Base-by-base conservation (phyloP, 2,888 invertebrate species). In the Pammene aurita region DNA sequence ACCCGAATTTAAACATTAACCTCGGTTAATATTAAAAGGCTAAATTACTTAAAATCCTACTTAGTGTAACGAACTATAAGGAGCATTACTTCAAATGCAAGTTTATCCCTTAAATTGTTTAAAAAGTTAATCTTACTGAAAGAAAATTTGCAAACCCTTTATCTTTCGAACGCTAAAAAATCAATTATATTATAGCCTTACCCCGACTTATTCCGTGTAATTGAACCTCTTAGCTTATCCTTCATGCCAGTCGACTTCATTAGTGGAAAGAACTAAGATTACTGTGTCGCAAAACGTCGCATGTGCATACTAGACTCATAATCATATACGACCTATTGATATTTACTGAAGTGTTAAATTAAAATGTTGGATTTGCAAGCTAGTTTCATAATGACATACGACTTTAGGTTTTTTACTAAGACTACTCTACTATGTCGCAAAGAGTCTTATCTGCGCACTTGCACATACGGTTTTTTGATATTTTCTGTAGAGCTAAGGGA, bases 191-290 rank as follows among this genome's bases (percentile, higher is more conserved):
- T 56, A 52, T 62, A 35, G 13, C 16, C 9, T 44, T n/a, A 34
- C 38, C 14, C 38, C 11, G 34, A 52, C 58, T 67, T 57, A 67
- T 67, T 67, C 56, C 67, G 42, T 50, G 26, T 63, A 67, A 52
- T 57, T 63, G 50, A 62, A 67, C 62, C 50, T 42, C 34, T 67
- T 41, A 61, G 46, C 55, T 61, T 62, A 63, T 67, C 56, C 34
- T 56, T 56, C 34, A 38, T 41, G 62, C 67, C 50, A 63, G 56
- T 67, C 48, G 18, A 56, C 48, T 67, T 63, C 48, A 63, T 67
- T 67, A 57, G 57, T 18, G 55, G 50, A 57, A 62, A 56, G 60
- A 67, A 63, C 50, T 57, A 35, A 57, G 48, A 26, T 6, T 60
- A 50, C 6, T 5, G 34, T 42, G 16, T 9, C 13, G 14, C 35